Evolutionary conservation across 1,140 invertebrate species (phyloP).

Genomic region (Euwallacea similis): DNA sequence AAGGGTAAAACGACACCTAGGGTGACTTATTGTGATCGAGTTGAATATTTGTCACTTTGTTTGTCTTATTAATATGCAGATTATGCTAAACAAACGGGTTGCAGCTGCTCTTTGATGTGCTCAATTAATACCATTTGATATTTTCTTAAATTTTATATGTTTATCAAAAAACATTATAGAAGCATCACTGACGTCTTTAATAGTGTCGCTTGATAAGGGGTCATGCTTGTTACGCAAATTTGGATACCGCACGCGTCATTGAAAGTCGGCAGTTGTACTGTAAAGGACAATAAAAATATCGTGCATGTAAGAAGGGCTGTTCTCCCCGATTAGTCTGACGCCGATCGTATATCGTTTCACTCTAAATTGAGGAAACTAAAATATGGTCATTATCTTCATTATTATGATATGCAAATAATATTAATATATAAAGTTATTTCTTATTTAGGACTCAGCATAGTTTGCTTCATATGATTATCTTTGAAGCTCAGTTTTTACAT

Average conservation of each 20-base stretch:
- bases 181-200: too few relatives aligned
- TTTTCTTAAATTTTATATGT: too few relatives aligned
- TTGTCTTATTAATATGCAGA: slow-evolving; percentile 26
- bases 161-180: too few relatives aligned
- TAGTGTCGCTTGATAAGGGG: too few relatives aligned
- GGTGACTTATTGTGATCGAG: slow-evolving; percentile 17
- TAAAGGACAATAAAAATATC: slow-evolving; percentile 7
- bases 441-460: too few relatives aligned
- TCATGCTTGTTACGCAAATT: background rate
- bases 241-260: background rate
- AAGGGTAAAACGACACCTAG: slow-evolving; percentile 24
- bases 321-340: background rate
- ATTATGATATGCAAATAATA: too few relatives aligned
- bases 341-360: slow-evolving; percentile 5
- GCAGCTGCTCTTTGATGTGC: too few relatives aligned
- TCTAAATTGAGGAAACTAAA: background rate
- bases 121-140: too few relatives aligned
- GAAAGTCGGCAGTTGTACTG: background rate
- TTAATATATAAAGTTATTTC: too few relatives aligned
- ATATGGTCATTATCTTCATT: too few relatives aligned
- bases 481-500: too few relatives aligned
- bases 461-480: too few relatives aligned
- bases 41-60: slow-evolving; percentile 30
- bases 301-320: background rate
- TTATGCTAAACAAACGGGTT: slow-evolving; percentile 11